Evolutionary conservation across 2,113 vertebrate genomes (phyloP), one percentile per base, ranked within the genome.

Genomic region (Sturnus vulgaris): DNA sequence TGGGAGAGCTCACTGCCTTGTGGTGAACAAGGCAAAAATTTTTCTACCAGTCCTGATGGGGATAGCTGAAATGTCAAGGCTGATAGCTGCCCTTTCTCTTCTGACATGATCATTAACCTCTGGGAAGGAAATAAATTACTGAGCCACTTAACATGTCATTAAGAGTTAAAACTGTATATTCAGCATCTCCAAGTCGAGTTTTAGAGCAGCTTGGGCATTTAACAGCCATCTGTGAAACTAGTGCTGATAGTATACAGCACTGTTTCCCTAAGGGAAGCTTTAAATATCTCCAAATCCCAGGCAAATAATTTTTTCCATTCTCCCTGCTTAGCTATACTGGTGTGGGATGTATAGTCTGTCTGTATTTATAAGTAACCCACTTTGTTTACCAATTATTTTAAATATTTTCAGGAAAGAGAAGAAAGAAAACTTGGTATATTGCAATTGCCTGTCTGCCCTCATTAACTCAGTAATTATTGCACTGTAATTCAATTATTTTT

Each of bases 341-440:
- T 64, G 78, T 55, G 68, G 23, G 24, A 42, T 71, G 30, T 78
- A 56, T 68, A 71, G 31, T 28, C 55, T 79, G 8, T 14, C 80
- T 57, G 59, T 73, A 35, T 60, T 91, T 96, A 90, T 93, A 94
- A 90, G 95, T 93, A 96, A 44, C 37, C 9, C 61, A 46, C 23
- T 94, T 82, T 91, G 49, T 95, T 95, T 96, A 87, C 59, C 70
- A 53, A 84, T 82, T 95, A 71, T 79, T 94, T 73, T 53, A 89
- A 90, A 65, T 84, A 78, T 72, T 93, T 93, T 95, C 85, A 97
- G 85, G 77, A 95, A 95, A 82, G 59, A 59, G 82, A 91, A 94
- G 65, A 85, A 85, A 68, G 57, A 86, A 90, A 84, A 90, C 50
- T 61, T 89, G 39, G 61, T 86, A 75, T 79, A 72, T 11, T 76